Evolutionary conservation across 2,797 vertebrate genomes (phyloP).

Genomic region (Halcyon smyrnensis): DNA sequence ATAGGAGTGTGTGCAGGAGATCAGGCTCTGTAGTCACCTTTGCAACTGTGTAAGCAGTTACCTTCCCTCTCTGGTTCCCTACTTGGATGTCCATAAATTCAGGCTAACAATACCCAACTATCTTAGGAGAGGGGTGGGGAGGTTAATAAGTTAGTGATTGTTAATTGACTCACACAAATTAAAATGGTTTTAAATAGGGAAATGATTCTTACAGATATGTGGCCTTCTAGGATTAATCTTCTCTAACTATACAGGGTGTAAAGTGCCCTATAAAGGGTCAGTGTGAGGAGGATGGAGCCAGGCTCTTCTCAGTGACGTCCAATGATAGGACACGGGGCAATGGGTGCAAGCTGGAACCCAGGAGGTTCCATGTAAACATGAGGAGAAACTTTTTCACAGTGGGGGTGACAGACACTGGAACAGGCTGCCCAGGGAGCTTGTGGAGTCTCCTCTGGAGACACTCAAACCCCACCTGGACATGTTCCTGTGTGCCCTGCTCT

Average conservation of each 20-base stretch:
- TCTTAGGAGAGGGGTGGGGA: background rate
- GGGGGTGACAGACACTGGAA: no score
- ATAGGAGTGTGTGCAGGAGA: background rate
- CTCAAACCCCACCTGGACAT: no score
- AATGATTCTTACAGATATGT: background rate
- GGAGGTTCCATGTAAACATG: no score
- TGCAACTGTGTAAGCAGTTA: background rate
- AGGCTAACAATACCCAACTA: background rate
- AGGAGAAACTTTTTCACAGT: no score
- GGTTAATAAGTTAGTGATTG: slow-evolving; percentile 49
- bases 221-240: background rate
- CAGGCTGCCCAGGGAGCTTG: no score
- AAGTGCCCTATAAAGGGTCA: background rate
- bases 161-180: background rate
- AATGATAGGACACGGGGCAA: no score
- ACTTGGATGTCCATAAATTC: background rate
- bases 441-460: no score
- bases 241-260: background rate
- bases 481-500: no score
- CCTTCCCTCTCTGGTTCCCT: background rate
- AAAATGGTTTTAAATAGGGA: slow-evolving; percentile 3
- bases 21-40: background rate
- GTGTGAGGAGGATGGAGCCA: no score
- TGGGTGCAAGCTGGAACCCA: no score
- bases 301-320: no score